Conservation (phyloP, 2,797 vertebrate genomes). For the Hemibagrus guttatus region DNA sequence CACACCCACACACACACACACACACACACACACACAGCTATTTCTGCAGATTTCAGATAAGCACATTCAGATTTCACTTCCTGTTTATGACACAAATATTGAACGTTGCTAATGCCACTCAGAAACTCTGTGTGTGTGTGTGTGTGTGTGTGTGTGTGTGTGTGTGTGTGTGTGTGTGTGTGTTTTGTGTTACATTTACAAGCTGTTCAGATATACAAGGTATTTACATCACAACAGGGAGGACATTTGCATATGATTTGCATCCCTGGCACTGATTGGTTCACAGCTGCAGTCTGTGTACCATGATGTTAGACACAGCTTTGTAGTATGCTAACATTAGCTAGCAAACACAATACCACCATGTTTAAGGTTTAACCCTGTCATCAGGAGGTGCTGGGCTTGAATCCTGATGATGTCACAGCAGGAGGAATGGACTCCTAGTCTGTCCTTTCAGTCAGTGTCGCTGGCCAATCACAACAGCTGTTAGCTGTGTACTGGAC, state of each 20-base stretch:
- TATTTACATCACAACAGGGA: neutral
- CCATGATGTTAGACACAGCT: neutral
- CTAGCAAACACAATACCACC: neutral
- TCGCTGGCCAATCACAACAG: neutral
- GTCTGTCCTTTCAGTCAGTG: neutral
- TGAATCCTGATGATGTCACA: neutral
- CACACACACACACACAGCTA: neutral
- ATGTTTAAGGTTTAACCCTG: neutral
- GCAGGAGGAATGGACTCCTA: neutral
- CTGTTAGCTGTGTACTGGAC: neutral
- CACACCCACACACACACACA: neutral
- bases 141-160: neutral
- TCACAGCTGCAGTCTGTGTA: neutral
- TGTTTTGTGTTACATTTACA: neutral
- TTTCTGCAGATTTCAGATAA: neutral
- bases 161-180: neutral
- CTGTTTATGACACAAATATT: slow-evolving; percentile 8
- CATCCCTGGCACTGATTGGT: neutral
- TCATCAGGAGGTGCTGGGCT: neutral
- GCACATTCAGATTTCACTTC: neutral
- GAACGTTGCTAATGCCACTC: neutral
- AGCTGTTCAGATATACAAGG: neutral
- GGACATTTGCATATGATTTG: neutral
- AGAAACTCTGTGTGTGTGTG: neutral
- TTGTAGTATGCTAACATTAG: neutral